Evolutionary conservation across 2,797 vertebrate genomes (phyloP).

Genomic region (Ammospiza maritima): DNA sequence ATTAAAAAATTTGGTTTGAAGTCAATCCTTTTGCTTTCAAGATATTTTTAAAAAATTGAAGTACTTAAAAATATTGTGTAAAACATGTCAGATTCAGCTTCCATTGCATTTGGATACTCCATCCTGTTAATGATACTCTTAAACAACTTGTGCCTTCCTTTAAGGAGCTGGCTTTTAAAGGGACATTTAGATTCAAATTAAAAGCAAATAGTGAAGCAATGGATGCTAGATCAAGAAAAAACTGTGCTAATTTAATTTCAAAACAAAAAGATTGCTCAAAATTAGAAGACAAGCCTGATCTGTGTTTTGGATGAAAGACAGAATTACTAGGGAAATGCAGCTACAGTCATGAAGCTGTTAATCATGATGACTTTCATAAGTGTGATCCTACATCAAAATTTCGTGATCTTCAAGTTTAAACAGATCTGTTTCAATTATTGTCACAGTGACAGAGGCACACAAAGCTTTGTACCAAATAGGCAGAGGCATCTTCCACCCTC

Average conservation of each 20-base stretch:
- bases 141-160: not conserved
- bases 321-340: not conserved
- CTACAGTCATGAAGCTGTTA: not conserved
- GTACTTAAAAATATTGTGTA: not conserved
- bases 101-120: not conserved
- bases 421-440: not conserved
- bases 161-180: not conserved
- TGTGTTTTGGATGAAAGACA: not conserved
- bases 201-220: not conserved
- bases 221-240: not conserved
- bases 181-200: not conserved
- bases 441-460: not conserved
- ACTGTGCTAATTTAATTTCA: not conserved
- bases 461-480: not conserved
- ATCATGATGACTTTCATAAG: not conserved
- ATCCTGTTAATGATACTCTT: not conserved
- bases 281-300: not conserved
- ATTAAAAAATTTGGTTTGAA: not conserved
- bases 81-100: not conserved
- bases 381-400: not conserved
- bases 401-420: not conserved
- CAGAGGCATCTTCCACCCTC: slow-evolving; percentile 7
- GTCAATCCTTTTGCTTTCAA: not conserved
- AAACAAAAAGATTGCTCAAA: not conserved
- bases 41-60: not conserved